A percentile compares a stretch with the other conserved stretches of the same genome.
These are phyloP conservation scores for Pangasius mekongensis DNA, from an alignment of 2,797 vertebrate species.

Conservation along the genomic window DNA sequence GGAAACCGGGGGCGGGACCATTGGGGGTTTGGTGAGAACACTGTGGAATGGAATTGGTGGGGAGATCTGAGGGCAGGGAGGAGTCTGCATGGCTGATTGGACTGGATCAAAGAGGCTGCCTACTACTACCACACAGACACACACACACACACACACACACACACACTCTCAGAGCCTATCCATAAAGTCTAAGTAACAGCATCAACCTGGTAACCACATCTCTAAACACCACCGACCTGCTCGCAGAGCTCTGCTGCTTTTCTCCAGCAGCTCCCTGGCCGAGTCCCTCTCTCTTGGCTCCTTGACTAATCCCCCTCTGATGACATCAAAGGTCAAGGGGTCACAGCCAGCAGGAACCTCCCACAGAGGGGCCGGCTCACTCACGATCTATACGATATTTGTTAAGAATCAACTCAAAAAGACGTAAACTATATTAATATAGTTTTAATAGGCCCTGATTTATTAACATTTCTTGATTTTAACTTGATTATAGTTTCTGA, in stretches of 20 bases:
- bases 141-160: conserved; percentile 30
- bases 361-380: conserved; percentile 88
- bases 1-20: background rate
- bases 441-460: background rate
- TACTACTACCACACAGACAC: conserved; percentile 42
- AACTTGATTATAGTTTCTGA: no score
- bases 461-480: background rate
- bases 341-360: conserved; percentile 90
- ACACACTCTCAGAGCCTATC: background rate
- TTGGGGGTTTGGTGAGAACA: background rate
- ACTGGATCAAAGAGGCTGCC: conserved; percentile 42
- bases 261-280: conserved; percentile 77
- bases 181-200: background rate
- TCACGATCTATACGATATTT: conserved; percentile 82
- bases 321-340: conserved; percentile 84
- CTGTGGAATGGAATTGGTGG: conserved; percentile 6
- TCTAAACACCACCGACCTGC: conserved; percentile 73
- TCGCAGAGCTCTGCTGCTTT: conserved; percentile 79
- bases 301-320: conserved; percentile 87
- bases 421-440: background rate
- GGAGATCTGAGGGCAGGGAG: conserved; percentile 4
- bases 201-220: background rate
- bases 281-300: conserved; percentile 81
- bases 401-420: background rate
- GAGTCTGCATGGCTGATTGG: conserved; percentile 33